Conservation (phyloP, 1,140 invertebrate species). For the Heliconius congener region DNA sequence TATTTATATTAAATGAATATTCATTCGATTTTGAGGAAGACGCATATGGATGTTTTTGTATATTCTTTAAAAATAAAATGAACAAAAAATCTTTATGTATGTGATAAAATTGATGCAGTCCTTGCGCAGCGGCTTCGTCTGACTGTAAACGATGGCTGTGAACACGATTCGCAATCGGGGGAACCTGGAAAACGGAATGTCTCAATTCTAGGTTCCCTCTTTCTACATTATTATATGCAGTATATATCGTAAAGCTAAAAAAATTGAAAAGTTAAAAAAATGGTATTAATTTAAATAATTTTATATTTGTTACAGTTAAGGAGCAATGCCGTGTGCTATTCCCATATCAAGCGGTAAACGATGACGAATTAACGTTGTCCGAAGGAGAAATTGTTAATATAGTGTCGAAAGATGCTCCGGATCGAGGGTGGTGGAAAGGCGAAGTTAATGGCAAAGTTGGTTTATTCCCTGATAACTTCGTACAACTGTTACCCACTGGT, state of each 20-base stretch:
- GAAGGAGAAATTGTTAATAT: slow-evolving; percentile 96
- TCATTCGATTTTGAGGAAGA: no score
- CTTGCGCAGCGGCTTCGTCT: no score
- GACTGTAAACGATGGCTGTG: no score
- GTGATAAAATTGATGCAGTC: no score
- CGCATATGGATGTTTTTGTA: no score
- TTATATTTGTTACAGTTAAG: slow-evolving; percentile 67
- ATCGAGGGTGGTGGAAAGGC: slow-evolving; percentile 98
- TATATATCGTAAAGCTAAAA: background rate
- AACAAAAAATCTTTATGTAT: no score
- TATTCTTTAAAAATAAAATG: no score
- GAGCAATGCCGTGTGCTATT: slow-evolving; percentile 93
- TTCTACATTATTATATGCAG: no score
- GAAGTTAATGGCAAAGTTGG: slow-evolving; percentile 94
- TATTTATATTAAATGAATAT: no score
- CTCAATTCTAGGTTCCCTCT: no score
- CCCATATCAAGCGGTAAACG: slow-evolving; percentile 94
- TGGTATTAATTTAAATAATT: background rate
- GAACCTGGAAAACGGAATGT: no score
- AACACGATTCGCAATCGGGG: no score
- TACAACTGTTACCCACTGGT: slow-evolving; percentile 84
- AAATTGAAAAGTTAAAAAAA: background rate
- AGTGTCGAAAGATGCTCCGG: slow-evolving; percentile 92
- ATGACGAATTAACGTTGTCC: slow-evolving; percentile 94
- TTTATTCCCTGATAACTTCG: slow-evolving; percentile 99